Percentiles rank a stretch among this genome's conserved stretches.
These are phyloP conservation scores for Zaprionus tsacasi DNA, from an alignment of 1,140 invertebrate genomes.

Conservation along the genomic window DNA sequence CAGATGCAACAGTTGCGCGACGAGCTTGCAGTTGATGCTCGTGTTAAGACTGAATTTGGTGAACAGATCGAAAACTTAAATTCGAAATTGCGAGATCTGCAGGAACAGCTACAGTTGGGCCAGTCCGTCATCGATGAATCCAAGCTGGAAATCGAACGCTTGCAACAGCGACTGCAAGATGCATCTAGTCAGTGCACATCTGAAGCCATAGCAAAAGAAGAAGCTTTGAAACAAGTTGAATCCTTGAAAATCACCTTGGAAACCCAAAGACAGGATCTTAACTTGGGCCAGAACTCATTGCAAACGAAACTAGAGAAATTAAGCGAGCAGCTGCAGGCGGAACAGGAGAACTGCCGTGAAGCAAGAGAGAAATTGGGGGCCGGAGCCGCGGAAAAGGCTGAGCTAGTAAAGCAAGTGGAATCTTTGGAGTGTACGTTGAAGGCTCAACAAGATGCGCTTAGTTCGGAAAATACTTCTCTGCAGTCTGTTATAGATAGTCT, in stretches of 20 bases:
- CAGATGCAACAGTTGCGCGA: not conserved
- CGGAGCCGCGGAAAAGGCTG: not conserved
- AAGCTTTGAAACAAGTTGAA: not conserved
- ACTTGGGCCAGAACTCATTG: not conserved
- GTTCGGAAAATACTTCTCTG: not conserved
- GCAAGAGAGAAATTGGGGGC: not conserved
- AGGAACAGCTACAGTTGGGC: not conserved
- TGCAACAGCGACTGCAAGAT: not conserved
- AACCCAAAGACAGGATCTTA: not conserved
- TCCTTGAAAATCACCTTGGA: not conserved
- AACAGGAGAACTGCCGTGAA: not conserved
- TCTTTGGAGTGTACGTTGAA: not conserved
- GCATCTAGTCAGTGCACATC: not conserved
- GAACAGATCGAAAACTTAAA: slow-evolving; percentile 14
- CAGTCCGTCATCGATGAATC: not conserved
- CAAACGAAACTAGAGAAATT: not conserved
- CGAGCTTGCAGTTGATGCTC: not conserved
- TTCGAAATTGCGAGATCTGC: not conserved
- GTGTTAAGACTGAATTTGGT: not conserved
- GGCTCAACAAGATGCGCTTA: not conserved
- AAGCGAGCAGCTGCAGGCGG: not conserved
- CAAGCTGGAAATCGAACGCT: not conserved
- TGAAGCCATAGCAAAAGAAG: not conserved
- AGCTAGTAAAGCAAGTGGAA: not conserved
- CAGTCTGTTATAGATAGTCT: not conserved